phyloP scores from a whole-genome alignment of 2,888 invertebrate genomes.

The Zeuzera pyrina region DNA sequence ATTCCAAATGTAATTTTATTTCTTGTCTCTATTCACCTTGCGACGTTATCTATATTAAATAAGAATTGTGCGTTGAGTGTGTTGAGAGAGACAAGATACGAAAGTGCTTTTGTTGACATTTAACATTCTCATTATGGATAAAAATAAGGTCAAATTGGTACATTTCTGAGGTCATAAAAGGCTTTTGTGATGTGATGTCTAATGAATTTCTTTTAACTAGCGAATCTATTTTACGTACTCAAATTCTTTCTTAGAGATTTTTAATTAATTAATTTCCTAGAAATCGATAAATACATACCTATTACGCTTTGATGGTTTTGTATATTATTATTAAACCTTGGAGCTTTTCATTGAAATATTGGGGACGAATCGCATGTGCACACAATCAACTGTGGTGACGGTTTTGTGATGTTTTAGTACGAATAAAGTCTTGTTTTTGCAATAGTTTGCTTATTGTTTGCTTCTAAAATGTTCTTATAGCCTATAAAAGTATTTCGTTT shows the following conservation, averaged over 20 bases:
- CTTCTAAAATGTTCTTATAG: constrained; percentile 53
- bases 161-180: constrained; percentile 50
- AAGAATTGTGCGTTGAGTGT: too few species aligned
- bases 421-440: constrained; percentile 43
- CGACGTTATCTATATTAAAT: too few species aligned
- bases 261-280: constrained; percentile 26
- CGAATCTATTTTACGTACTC: constrained; percentile 20
- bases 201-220: constrained; percentile 41
- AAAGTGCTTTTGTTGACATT: too few species aligned
- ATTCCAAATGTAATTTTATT: too few species aligned
- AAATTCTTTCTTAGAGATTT: constrained; percentile 25
- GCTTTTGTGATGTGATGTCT: constrained; percentile 71
- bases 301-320: constrained; percentile 31
- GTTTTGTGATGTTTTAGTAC: constrained; percentile 44
- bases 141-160: constrained; percentile 37
- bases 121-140: too few species aligned
- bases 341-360: constrained; percentile 26
- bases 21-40: too few species aligned
- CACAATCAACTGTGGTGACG: constrained; percentile 49
- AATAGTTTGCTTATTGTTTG: constrained; percentile 57
- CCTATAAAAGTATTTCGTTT: constrained; percentile 43
- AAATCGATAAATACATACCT: constrained; percentile 23
- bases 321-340: constrained; percentile 9
- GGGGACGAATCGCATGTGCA: constrained; percentile 57
- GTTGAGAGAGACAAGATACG: too few species aligned